These are phyloP conservation scores for Coranthus polyacanthus DNA, from an alignment of 2,797 vertebrate species.

Conservation along the genomic window DNA sequence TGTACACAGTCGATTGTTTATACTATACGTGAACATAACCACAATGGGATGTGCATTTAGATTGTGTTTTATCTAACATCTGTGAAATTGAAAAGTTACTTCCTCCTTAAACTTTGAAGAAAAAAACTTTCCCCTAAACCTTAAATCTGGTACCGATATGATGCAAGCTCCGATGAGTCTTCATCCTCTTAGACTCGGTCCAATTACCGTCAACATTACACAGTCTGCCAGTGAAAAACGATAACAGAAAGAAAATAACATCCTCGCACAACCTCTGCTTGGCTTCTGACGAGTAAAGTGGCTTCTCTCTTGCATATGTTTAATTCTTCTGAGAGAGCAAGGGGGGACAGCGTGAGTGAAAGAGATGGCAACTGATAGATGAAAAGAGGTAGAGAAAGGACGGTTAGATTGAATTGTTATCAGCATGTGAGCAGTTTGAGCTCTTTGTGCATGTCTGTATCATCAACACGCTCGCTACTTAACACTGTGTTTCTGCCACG, in stretches of 20 bases:
- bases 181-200: conserved; percentile 76
- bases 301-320: conserved; percentile 46
- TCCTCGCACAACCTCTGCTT: conserved; percentile 58
- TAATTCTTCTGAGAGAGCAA: conserved; percentile 50
- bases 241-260: conserved; percentile 70
- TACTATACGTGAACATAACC: conserved; percentile 21
- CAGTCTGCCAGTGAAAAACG: conserved; percentile 71
- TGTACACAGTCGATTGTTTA: neutral
- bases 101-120: conserved; percentile 59
- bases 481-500: too few relatives aligned
- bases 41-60: conserved; percentile 10
- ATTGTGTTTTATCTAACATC: conserved; percentile 54
- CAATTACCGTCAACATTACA: conserved; percentile 74
- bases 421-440: conserved; percentile 49
- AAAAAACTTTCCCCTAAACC: conserved; percentile 65
- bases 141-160: conserved; percentile 63
- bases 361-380: conserved; percentile 36
- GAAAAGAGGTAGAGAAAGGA: conserved; percentile 7
- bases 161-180: conserved; percentile 62
- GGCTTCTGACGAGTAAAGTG: conserved; percentile 54
- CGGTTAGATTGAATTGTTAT: conserved; percentile 50
- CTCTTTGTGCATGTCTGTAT: conserved; percentile 32
- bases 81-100: conserved; percentile 74
- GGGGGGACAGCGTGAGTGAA: conserved; percentile 15
- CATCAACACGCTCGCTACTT: conserved; percentile 35